Evolutionary conservation across 2,113 vertebrate genomes (phyloP), one percentile per base, ranked within the genome.

Genomic region (Camelus dromedarius): DNA sequence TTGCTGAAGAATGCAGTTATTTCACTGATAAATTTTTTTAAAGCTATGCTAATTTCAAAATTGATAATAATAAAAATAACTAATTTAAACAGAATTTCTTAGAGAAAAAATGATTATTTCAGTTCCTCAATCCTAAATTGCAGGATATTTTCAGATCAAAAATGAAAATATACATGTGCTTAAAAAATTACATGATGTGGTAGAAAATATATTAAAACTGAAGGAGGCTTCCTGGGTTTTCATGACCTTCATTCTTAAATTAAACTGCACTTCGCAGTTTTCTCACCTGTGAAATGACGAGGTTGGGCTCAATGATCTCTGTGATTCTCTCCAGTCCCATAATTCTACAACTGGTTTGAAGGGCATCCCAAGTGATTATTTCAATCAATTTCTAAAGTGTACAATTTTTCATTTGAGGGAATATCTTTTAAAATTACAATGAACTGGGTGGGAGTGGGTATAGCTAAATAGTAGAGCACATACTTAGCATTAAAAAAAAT

Each of bases 341-440:
- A 75, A 50, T 38, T 76, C 4, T 70, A 60, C n/a, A 94, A 83
- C 16, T 77, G 24, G 12, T 64, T 96, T 82, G 52, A 70, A 28
- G 3, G 56, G 8, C 16, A 56, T 56, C 9, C n/a, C 60, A 2
- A 77, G 16, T 73, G 12, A 62, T 67, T 91, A 38, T 69, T 89
- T 86, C 82, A 58, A 96, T 67, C n/a, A 46, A 22, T 90, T 96
- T 94, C 32, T 79, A 93, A 91, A 95, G 54, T 50, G 46, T 11
- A 64, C 1, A 86, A 22, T 8, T 81, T 96, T 69, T 73, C 4
- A 76, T 88, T 69, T 89, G 67, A 91, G 19, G n/a, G 18, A 32
- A 5, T 75, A 48, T 89, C 26, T 54, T 73, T 93, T 46, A 73
- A 32, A 94, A 38, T 38, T 75, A 30, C 54, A 13, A 79, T 89